Percentiles rank a stretch among this genome's conserved stretches.
Evolutionary conservation across 53 echinoderm and acorn worm species (phyloP).

Genomic region (Arbacia lixula): DNA sequence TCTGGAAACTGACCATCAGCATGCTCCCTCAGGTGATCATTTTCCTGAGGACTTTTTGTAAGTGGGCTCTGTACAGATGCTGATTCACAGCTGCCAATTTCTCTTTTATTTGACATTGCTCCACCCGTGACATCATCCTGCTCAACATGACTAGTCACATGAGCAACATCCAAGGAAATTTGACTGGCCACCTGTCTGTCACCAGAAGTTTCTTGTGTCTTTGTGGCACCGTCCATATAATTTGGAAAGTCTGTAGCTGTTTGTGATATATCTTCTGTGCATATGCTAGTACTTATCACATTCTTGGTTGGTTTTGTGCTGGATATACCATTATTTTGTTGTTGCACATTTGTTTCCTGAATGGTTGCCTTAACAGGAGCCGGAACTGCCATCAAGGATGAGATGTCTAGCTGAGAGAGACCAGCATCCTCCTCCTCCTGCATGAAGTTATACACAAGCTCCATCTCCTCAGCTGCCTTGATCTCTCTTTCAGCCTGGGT

Average conservation of each 20-base stretch:
- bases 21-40: background rate
- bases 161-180: too few species aligned
- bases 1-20: too few species aligned
- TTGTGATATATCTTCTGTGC: too few species aligned
- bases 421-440: slow-evolving; percentile 79
- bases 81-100: too few species aligned
- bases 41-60: background rate
- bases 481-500: slow-evolving; percentile 86
- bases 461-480: slow-evolving; percentile 88
- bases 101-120: too few species aligned
- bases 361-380: background rate
- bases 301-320: background rate
- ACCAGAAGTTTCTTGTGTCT: background rate
- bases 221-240: background rate
- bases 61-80: background rate
- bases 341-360: too few species aligned
- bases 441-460: slow-evolving; percentile 93
- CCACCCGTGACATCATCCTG: background rate
- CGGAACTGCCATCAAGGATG: background rate
- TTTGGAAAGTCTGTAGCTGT: background rate
- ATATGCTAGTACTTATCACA: background rate
- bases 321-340: too few species aligned
- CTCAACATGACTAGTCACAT: too few species aligned
- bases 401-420: slow-evolving; percentile 60
- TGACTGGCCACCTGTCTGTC: too few species aligned